Evolutionary conservation across 2,797 vertebrate genomes (phyloP).

Genomic region (Crocodylus rhombifer): DNA sequence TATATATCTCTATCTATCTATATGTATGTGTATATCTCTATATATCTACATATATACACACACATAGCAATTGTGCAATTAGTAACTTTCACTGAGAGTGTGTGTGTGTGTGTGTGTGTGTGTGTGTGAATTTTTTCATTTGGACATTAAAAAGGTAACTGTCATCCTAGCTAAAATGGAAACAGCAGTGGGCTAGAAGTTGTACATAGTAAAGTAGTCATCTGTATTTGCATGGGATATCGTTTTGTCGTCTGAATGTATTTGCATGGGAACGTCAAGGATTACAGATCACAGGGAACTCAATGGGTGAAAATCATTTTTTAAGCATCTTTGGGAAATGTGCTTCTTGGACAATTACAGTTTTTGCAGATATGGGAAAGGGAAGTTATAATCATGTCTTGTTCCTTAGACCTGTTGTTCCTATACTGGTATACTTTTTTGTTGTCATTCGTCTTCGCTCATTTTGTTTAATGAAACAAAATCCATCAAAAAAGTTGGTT

Average conservation of each 20-base stretch:
- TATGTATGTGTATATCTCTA: constrained; percentile 55
- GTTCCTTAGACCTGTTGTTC: constrained; percentile 6
- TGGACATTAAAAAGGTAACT: background rate
- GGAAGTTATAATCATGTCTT: constrained; percentile 5
- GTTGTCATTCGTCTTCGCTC: background rate
- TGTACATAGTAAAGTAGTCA: background rate
- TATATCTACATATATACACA: constrained; percentile 75
- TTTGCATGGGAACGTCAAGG: background rate
- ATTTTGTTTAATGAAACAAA: background rate
- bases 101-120: background rate
- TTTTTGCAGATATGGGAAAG: constrained; percentile 1
- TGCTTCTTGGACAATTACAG: background rate
- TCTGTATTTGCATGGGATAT: background rate
- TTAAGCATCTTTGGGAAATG: background rate
- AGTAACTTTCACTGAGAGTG: constrained; percentile 5
- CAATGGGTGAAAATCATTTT: background rate
- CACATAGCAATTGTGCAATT: constrained; percentile 46
- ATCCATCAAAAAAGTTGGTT: background rate
- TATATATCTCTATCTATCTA: constrained; percentile 35
- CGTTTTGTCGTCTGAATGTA: background rate
- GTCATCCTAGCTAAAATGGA: background rate
- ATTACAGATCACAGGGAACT: background rate
- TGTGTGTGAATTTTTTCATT: background rate
- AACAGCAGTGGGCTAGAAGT: background rate
- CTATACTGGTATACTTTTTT: background rate